phyloP scores from a whole-genome alignment of 2,797 vertebrate species.

The Emys orbicularis region DNA sequence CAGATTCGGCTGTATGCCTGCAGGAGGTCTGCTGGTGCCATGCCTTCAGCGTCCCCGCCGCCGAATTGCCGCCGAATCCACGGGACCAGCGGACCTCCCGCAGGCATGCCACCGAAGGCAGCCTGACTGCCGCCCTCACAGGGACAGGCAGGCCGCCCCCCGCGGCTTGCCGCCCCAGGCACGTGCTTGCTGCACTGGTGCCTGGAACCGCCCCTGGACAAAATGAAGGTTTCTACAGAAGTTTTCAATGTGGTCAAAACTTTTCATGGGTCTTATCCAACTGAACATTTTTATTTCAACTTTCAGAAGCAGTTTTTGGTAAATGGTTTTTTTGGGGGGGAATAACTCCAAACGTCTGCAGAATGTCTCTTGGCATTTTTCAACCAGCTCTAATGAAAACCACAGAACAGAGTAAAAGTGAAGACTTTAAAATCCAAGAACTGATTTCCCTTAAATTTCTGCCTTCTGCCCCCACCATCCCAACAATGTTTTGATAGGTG shows the following conservation, averaged over 20 bases:
- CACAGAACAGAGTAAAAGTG: background rate
- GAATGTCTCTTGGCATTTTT: background rate
- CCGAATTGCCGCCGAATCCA: no score
- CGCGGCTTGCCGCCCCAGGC: no score
- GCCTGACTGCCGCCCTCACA: no score
- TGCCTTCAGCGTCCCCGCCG: no score
- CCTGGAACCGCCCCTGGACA: background rate
- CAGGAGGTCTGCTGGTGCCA: no score
- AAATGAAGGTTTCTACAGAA: background rate
- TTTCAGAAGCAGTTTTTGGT: background rate
- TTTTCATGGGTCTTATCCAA: background rate
- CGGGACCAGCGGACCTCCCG: no score
- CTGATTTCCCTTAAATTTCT: background rate
- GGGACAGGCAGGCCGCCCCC: no score
- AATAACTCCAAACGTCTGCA: background rate
- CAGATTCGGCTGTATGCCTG: no score
- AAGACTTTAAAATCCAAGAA: background rate
- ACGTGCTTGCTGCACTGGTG: no score
- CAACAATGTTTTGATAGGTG: background rate
- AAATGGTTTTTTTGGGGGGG: rapidly evolving
- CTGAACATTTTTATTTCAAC: background rate
- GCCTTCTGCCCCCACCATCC: background rate
- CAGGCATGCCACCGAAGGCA: no score
- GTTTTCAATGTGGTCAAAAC: background rate
- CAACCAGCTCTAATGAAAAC: background rate